phyloP scores from a whole-genome alignment of 2,888 invertebrate species.

The Dolichomitus sp. region DNA sequence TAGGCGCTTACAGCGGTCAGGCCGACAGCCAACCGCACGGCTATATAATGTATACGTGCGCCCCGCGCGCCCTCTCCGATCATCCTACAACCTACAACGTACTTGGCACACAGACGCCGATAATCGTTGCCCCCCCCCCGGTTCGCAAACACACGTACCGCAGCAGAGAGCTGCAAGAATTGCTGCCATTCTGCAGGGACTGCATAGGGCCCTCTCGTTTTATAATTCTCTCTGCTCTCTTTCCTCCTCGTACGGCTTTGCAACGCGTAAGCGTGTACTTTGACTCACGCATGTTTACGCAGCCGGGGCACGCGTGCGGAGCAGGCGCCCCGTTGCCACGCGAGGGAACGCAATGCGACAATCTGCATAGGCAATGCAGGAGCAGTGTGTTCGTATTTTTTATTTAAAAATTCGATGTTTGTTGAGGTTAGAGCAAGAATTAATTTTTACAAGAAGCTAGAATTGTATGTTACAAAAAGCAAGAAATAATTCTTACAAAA shows the following conservation, averaged over 20 bases:
- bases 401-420: neutral
- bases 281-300: conserved; percentile 59
- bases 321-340: conserved; percentile 24
- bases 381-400: neutral
- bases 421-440: too few species aligned
- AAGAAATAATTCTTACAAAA: too few species aligned
- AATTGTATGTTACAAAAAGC: too few species aligned
- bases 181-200: neutral
- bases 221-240: neutral
- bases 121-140: neutral
- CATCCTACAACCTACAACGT: neutral
- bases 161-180: neutral
- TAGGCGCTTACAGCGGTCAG: neutral
- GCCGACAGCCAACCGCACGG: neutral
- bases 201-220: neutral
- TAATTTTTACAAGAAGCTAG: too few species aligned
- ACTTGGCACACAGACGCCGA: conserved; percentile 9
- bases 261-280: conserved; percentile 35
- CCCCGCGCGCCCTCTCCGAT: neutral
- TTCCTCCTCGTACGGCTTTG: neutral
- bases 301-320: conserved; percentile 42
- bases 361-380: neutral
- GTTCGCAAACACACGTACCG: conserved; percentile 1
- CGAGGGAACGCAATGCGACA: neutral
- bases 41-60: neutral